Base-by-base conservation (phyloP, 2,113 vertebrate species). In the Strix aluco region DNA sequence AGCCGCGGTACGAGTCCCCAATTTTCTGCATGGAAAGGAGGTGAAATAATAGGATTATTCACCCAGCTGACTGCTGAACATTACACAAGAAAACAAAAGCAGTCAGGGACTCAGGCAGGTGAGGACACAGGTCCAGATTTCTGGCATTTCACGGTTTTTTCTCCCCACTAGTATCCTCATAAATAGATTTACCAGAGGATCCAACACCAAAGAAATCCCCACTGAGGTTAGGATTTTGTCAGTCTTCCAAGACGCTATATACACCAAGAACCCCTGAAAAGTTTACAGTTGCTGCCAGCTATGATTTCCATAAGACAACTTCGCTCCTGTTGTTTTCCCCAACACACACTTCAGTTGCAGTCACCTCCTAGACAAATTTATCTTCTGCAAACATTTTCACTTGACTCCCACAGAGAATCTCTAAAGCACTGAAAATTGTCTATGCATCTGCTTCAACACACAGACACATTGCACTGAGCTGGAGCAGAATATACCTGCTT, bases 1-100 rank as follows among this genome's bases (percentile, higher is more conserved):
- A 99, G 95, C 98, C 98, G 8, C 98, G 98, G 88, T 98, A 99
- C 5, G 98, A 99, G 96, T 99, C 98, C 93, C 99, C 98, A 92
- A 99, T 99, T 98, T 98, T 99, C 98, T 99, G 98, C 86, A 75
- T 72, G 66, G 87, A 86, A 80, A 95, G 97, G 89, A 98, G 63
- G 96, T 96, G 91, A 97, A 96, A 94, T 71, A 88, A 97, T 22
- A 97, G 69, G 17, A 94, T 97, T 90, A 97, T 92, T 95, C 97
- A 95, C 88, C 97, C 95, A 74, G 59, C 57, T 86, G 55, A 90
- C 92, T 94, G 94, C 92, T 87, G 14, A 46, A 80, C 80, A 36
- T 5, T 40, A 36, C 61, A 82, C 38, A 91, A 73, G 74, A 93
- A 94, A 88, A 57, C 10, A 23, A 90, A 82, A 79, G 86, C 91